Evolutionary conservation across 2,888 invertebrate species (phyloP).

Genomic region (Clepsis dumicolana): DNA sequence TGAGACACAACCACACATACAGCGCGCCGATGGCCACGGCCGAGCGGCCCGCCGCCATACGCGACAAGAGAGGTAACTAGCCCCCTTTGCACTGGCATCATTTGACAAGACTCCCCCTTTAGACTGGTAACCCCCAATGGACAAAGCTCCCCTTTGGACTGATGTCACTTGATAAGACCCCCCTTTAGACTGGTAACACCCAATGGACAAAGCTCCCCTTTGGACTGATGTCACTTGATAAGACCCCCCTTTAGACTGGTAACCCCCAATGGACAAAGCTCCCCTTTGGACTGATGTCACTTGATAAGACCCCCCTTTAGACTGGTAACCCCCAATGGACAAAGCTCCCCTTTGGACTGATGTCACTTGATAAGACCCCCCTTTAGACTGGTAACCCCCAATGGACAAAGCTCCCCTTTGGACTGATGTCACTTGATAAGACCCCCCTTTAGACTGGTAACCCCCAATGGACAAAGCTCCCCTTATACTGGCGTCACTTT

Average conservation of each 20-base stretch:
- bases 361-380: too few relatives aligned
- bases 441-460: background rate
- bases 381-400: too few relatives aligned
- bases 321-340: too few relatives aligned
- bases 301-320: too few relatives aligned
- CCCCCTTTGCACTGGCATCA: background rate
- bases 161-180: too few relatives aligned
- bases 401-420: too few relatives aligned
- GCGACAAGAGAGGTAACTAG: slow-evolving; percentile 89
- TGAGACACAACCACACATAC: slow-evolving; percentile 96
- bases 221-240: too few relatives aligned
- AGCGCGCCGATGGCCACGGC: slow-evolving; percentile 88
- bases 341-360: background rate
- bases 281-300: too few relatives aligned
- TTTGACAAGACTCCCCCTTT: too few relatives aligned
- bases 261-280: background rate
- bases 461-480: too few relatives aligned
- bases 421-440: background rate
- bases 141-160: background rate
- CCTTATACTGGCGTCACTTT: background rate
- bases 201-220: too few relatives aligned
- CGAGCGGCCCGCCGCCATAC: slow-evolving; percentile 84
- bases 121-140: background rate
- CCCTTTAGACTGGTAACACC: background rate
- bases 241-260: background rate